A percentile compares a stretch with the other conserved stretches of the same genome.
Conservation (phyloP, 2,888 invertebrate genomes). For the Melolontha melolontha region DNA sequence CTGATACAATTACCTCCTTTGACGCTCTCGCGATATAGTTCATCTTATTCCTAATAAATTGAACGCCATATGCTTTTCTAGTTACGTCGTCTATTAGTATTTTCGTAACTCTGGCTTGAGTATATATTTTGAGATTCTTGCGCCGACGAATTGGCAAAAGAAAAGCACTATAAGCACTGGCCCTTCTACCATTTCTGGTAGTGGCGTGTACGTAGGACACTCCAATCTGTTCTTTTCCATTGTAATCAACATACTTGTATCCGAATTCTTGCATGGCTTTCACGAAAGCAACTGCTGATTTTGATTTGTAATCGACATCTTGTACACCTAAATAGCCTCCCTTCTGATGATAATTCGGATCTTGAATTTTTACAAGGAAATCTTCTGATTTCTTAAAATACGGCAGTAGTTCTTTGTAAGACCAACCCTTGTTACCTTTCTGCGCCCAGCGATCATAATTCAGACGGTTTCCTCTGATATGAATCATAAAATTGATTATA, state of each 20-base stretch:
- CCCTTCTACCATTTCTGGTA: constrained; percentile 67
- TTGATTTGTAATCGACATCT: constrained; percentile 67
- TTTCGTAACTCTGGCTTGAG: constrained; percentile 70
- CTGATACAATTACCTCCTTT: constrained; percentile 71
- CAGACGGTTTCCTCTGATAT: constrained; percentile 77
- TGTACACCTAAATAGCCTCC: constrained; percentile 74
- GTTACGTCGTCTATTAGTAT: constrained; percentile 67
- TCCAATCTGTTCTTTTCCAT: constrained; percentile 61
- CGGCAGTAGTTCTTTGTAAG: constrained; percentile 65
- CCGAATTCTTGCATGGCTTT: constrained; percentile 64
- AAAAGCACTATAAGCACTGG: constrained; percentile 72
- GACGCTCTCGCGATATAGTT: constrained; percentile 60
- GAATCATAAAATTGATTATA: constrained; percentile 77
- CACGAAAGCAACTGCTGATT: constrained; percentile 61
- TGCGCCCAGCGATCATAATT: constrained; percentile 78
- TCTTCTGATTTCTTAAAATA: constrained; percentile 68
- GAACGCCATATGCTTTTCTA: constrained; percentile 67
- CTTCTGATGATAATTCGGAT: constrained; percentile 70
- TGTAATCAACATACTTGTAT: constrained; percentile 65
- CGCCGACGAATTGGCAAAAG: constrained; percentile 68
- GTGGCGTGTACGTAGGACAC: constrained; percentile 66
- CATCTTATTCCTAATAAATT: constrained; percentile 53
- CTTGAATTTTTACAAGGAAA: constrained; percentile 56
- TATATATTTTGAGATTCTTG: constrained; percentile 71
- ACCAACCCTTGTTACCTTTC: constrained; percentile 81